A percentile compares a stretch with the other conserved stretches of the same genome.
Conservation (phyloP, 2,113 vertebrate species). For the Corythornis madagascariensis region DNA sequence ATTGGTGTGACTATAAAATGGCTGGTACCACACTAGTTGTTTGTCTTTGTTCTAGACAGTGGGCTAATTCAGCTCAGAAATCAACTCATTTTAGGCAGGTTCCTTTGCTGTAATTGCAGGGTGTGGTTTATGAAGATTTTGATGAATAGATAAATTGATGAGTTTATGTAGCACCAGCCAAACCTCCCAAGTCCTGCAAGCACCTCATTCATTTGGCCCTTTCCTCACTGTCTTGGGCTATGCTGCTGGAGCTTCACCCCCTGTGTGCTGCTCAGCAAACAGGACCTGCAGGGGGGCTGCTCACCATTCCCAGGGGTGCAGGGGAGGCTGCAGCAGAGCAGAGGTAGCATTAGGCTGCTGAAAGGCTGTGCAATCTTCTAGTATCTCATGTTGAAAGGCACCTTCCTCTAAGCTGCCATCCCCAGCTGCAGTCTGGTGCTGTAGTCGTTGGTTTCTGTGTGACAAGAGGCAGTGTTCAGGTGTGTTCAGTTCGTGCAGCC, state of each 20-base stretch:
- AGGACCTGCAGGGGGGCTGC: not conserved
- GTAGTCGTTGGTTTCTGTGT: not conserved
- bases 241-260: not conserved
- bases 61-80: constrained; percentile 46
- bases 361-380: not conserved
- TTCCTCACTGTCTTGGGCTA: rapidly evolving
- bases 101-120: constrained; percentile 53
- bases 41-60: constrained; percentile 50
- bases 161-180: constrained; percentile 8
- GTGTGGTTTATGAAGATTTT: constrained; percentile 31
- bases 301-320: rapidly evolving
- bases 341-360: not conserved
- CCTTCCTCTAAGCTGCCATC: not conserved
- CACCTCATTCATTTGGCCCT: not conserved
- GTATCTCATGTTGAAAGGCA: not conserved
- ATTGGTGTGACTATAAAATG: not conserved
- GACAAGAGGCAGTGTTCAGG: not conserved
- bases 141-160: constrained; percentile 33
- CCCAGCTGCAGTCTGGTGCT: rapidly evolving
- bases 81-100: not conserved
- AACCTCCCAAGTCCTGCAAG: not conserved
- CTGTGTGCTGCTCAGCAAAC: rapidly evolving
- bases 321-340: not conserved
- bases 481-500: not conserved
- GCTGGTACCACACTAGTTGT: not conserved